A percentile compares a stretch with the other conserved stretches of the same genome.
Conservation (phyloP, 2,113 vertebrate genomes). For the Pimephales promelas region DNA sequence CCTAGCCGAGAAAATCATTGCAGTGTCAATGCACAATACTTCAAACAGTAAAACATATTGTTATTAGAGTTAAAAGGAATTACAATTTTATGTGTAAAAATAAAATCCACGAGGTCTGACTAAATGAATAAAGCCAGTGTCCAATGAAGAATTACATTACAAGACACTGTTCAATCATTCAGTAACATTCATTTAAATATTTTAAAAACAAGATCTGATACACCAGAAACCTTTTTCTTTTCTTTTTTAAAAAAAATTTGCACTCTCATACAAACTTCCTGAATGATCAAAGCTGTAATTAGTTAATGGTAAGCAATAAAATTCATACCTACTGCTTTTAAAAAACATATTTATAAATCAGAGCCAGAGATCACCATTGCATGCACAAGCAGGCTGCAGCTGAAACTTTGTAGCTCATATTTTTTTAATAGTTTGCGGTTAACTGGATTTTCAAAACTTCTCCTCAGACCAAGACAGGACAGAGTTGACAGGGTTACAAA, state of each 20-base stretch:
- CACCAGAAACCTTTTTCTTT: no score
- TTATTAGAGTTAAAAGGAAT: no score
- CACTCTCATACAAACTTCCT: background rate
- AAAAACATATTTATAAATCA: background rate
- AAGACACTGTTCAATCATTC: no score
- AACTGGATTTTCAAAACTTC: slow-evolving; percentile 34
- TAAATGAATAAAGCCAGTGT: no score
- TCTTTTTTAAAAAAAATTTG: no score
- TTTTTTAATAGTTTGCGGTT: slow-evolving; percentile 50
- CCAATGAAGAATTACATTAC: no score
- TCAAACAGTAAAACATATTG: no score
- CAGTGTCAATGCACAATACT: background rate
- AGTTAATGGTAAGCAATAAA: background rate
- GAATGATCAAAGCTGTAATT: background rate
- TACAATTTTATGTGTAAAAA: no score
- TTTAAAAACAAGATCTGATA: no score
- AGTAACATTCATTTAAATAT: no score
- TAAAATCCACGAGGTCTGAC: no score
- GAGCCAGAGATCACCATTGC: background rate
- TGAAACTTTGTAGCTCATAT: slow-evolving; percentile 33
- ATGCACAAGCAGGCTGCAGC: background rate
- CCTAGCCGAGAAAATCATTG: background rate
- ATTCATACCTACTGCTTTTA: background rate
- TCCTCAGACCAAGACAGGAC: slow-evolving; percentile 38
- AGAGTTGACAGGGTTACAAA: slow-evolving; percentile 40